A percentile compares a stretch with the other conserved stretches of the same genome.
Conservation (phyloP, 37 sponge, comb jelly and placozoan species). For the Ianthella basta region DNA sequence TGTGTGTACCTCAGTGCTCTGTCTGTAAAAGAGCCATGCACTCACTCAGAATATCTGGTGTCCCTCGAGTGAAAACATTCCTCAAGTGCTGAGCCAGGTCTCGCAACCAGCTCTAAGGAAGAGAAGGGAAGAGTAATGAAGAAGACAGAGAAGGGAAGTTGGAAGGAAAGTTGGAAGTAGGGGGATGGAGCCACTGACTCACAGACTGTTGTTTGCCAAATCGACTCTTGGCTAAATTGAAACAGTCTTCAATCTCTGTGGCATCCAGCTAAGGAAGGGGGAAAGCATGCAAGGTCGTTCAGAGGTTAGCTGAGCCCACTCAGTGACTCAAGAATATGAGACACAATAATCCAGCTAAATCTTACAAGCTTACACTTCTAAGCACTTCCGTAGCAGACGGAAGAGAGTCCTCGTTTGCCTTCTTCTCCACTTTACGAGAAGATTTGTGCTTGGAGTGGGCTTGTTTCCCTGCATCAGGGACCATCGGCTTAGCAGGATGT, state of each 20-base stretch:
- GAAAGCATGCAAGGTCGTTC: neutral
- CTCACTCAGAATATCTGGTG: neutral
- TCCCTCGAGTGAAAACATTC: neutral
- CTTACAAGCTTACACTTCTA: no score
- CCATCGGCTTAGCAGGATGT: no score
- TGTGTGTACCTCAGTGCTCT: no score
- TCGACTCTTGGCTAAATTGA: neutral
- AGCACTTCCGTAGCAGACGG: no score
- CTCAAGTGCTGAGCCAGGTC: neutral
- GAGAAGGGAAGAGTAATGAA: neutral
- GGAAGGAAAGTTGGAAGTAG: no score
- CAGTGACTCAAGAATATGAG: no score
- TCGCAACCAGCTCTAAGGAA: neutral
- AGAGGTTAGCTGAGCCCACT: no score
- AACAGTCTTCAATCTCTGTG: slow-evolving; percentile 2
- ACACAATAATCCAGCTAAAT: no score
- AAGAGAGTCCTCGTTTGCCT: no score
- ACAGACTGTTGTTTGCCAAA: slow-evolving; percentile 13
- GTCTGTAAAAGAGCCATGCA: neutral
- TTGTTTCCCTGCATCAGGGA: no score
- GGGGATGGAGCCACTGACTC: neutral
- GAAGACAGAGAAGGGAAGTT: neutral
- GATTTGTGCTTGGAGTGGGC: no score
- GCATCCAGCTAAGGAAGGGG: neutral
- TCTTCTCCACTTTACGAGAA: no score